Base-by-base conservation (phyloP, 2,888 invertebrate genomes). In the Leucophora obtusa region DNA sequence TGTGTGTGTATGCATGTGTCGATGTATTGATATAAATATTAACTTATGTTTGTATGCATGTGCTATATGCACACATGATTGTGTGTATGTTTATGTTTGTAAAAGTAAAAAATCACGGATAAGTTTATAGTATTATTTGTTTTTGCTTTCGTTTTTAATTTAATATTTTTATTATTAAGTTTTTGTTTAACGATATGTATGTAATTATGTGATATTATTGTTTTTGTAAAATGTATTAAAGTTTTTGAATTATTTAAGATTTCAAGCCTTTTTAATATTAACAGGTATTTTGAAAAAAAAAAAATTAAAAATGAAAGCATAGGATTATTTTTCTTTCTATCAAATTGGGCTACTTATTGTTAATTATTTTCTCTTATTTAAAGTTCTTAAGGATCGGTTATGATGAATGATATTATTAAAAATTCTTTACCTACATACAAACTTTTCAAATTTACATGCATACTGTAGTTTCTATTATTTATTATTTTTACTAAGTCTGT, bases 291-390 rank as follows among this genome's bases (percentile, higher is more conserved):
- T 9, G 4, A 38, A 38, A 38, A 38, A 14, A 38, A 38, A 11
- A 11, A 1, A 1, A 14, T 38, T 11, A 11, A 6, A 6, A 38
- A 38, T 14, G 28, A n/a, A 28, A 9, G 33, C n/a, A 56, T 33
- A 47, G 43, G 2, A 38, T 3, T 53, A 21, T 28, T 35, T 53
- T 17, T 54, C 21, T 43, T 28, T 58, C 18, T 59, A 38, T 59
- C 58, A 47, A 70, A 70, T 70, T 70, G 38, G 58, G n/a, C 69
- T 59, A 70, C 59, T 70, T 59, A 70, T 59, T 58, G 50, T 58
- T 70, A 60, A 60, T 50, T 24, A 59, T 58, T 38, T 58, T 43
- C 50, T 56, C 2, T 28, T 28, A 6, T 28, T 7, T 28, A 6
- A 17, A 65, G 43, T 65, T 33, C 38, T 35, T 21, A 54, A 56